Base-by-base conservation (phyloP, 2,113 vertebrate species). In the Petromus typicus region DNA sequence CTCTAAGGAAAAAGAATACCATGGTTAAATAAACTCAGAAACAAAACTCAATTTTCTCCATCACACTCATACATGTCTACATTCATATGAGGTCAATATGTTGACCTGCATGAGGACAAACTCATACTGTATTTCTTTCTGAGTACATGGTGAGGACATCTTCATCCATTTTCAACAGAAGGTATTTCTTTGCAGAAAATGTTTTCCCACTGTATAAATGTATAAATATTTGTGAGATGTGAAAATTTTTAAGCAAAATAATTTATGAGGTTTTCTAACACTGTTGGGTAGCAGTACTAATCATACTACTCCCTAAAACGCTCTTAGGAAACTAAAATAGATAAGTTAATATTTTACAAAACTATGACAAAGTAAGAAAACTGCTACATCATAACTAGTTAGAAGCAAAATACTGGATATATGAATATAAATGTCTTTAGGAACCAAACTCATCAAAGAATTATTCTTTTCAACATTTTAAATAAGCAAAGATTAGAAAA, bases 381-480 rank as follows among this genome's bases (percentile, higher is more conserved):
- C 69, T 86, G 96, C 64, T 40, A 76, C 0, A 37, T 67, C 14
- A 67, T 89, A 81, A 73, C 76, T 96, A 95, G 92, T 89, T 96
- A 64, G 67, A 78, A 95, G 81, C 34, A 73, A 95, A 97, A 64
- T 71, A 92, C 96, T 86, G 94, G 34, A 80, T 93, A 5, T 34
- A n/a, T 54, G 95, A 96, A 85, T 54, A 27, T 78, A 86, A 94
- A 84, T 69, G 85, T 82, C 45, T 90, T 94, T 95, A 89, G 48
- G 56, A 57, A 59, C 51, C 57, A 86, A 48, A 30, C 54, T 90
- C 37, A 92, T 90, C 69, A 91, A 89, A 93, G 80, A 81, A 66
- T 3, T 67, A 71, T 40, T 76, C 12, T 61, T 90, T 93, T 85
- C 17, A 82, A 66, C 89, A 88, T 82, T 85, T 97, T 45, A 61